phyloP scores from a whole-genome alignment of 2,888 invertebrate species.

The Agonopterix subpropinquella region DNA sequence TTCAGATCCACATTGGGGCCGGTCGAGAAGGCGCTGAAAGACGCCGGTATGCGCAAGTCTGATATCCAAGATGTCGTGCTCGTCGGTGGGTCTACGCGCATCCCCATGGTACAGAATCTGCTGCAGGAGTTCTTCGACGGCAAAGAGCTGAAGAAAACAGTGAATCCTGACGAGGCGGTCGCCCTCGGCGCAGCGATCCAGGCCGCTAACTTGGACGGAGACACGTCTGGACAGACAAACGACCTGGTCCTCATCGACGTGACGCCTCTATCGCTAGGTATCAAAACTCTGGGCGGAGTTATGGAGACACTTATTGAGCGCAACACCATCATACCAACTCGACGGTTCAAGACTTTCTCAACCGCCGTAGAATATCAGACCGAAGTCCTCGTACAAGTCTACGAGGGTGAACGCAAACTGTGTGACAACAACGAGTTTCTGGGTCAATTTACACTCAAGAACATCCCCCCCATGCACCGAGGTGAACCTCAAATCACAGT shows the following conservation, averaged over 20 bases:
- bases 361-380: slow-evolving; percentile 96
- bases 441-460: slow-evolving; percentile 48
- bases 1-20: slow-evolving; percentile 39
- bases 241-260: too few species aligned
- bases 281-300: slow-evolving; percentile 43
- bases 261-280: neutral
- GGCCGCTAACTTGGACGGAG: too few species aligned
- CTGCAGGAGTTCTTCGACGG: slow-evolving; percentile 73
- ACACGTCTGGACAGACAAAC: too few species aligned
- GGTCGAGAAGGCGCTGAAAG: slow-evolving; percentile 78
- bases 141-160: too few species aligned
- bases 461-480: neutral
- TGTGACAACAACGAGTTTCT: slow-evolving; percentile 92
- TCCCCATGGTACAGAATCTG: slow-evolving; percentile 86
- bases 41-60: slow-evolving; percentile 62
- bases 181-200: too few species aligned
- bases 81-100: slow-evolving; percentile 70
- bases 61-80: slow-evolving; percentile 85
- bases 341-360: slow-evolving; percentile 88
- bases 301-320: slow-evolving; percentile 91
- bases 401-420: slow-evolving; percentile 92
- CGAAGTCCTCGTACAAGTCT: slow-evolving; percentile 88
- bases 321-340: slow-evolving; percentile 87
- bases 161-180: too few species aligned
- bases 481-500: neutral